Base-by-base conservation (phyloP, 2,888 invertebrate species). In the Euplexia lucipara region DNA sequence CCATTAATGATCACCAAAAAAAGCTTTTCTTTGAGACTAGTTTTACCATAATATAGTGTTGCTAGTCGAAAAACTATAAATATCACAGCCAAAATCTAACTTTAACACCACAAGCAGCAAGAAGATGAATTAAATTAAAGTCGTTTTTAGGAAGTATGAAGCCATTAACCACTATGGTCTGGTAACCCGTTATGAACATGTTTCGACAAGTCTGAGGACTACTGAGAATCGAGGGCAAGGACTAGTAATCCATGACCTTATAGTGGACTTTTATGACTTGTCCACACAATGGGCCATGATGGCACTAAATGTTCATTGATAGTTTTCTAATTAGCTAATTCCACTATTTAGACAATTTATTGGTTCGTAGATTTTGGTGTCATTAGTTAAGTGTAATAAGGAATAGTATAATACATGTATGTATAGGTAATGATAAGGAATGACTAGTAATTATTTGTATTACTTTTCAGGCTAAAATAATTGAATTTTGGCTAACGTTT, bases 141-240 rank as follows among this genome's bases (percentile, higher is more conserved):
- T 49, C 70, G 71, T 59, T 51, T 74, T 82, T 72, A 75, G 75
- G 79, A 78, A 78, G 78, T 74, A 59, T 51, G 58, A 60, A 65
- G 66, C 66, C 59, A 70, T 80, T 76, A 71, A 59, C 45, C 18
- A 80, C 78, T 81, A 75, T 69, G 57, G 64, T 69, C 70, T 56
- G 61, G 65, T 51, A 58, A 61, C 67, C 62, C 74, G 77, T 79
- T 81, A 71, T 64, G 61, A 70, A 70, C 82, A 72, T 70, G 82
- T 82, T 71, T 66, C 72, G 53, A 82, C 82, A 68, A 65, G 81
- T 82, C 62, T 56, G 74, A 70, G 63, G 62, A 62, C 70, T 78
- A 64, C 77, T 52, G 41, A 68, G 70, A 75, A 79, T 54, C 60
- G 63, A 44, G 75, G 70, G 56, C 75, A 79, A 71, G 70, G 64